phyloP scores from a whole-genome alignment of 1,140 invertebrate species.

The Zaprionus africanus region DNA sequence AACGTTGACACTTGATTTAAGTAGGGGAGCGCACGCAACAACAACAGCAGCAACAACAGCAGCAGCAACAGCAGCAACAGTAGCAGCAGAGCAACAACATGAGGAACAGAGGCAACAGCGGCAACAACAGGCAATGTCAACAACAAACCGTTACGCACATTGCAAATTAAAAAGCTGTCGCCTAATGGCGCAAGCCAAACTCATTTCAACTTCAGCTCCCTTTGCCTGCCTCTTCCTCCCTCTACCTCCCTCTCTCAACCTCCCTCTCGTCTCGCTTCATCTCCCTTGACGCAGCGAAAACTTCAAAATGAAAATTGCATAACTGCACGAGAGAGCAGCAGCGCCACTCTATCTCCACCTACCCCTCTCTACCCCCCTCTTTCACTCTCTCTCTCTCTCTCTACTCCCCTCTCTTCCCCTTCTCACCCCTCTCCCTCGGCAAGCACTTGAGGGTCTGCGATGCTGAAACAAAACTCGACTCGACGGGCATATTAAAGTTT shows the following conservation, averaged over 20 bases:
- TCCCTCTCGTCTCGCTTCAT: background rate
- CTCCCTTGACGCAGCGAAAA: slow-evolving; percentile 39
- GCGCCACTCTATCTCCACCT: slow-evolving; percentile 16
- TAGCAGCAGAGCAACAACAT: background rate
- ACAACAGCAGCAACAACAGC: background rate
- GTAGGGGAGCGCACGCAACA: background rate
- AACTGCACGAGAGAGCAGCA: slow-evolving; percentile 44
- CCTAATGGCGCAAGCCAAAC: slow-evolving; percentile 64
- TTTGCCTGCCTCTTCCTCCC: background rate
- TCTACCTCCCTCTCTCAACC: background rate
- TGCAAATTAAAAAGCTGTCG: slow-evolving; percentile 69
- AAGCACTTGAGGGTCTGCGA: slow-evolving; percentile 37
- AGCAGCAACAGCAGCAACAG: background rate
- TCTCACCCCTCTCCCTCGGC: background rate
- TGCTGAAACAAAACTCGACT: slow-evolving; percentile 24
- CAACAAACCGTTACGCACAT: slow-evolving; percentile 29
- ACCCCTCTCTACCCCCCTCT: background rate
- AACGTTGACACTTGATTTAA: slow-evolving; percentile 63
- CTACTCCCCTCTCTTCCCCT: background rate
- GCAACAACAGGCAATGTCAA: background rate
- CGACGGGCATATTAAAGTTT: slow-evolving; percentile 63
- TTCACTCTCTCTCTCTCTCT: background rate
- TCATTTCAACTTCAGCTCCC: slow-evolving; percentile 48
- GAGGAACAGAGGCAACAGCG: background rate
- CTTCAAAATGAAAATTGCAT: slow-evolving; percentile 74